Conservation (phyloP, 2,113 vertebrate species). For the Scopus umbretta region DNA sequence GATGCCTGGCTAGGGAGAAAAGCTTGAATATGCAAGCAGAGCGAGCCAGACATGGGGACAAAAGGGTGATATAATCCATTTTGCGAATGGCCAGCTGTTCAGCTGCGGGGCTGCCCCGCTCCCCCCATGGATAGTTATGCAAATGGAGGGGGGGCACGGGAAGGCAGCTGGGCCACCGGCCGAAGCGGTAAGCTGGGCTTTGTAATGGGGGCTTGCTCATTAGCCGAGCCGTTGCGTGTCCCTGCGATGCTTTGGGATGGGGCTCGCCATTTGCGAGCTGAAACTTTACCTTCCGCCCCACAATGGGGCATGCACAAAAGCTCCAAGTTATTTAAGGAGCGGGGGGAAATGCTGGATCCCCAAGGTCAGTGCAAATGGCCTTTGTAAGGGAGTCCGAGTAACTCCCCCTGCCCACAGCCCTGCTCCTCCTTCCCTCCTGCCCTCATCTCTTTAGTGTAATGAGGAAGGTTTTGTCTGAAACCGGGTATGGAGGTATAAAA, state of each 20-base stretch:
- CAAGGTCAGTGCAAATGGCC: neutral
- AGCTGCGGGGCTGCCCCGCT: neutral
- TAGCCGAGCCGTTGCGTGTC: rapidly evolving
- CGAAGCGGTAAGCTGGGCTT: neutral
- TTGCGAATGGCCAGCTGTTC: slow-evolving; percentile 12
- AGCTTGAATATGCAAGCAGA: neutral
- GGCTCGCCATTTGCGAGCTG: neutral
- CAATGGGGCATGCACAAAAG: no score
- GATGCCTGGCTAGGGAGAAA: neutral
- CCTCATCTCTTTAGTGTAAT: neutral
- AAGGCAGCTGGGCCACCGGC: neutral
- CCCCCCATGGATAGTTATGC: neutral
- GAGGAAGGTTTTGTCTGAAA: neutral
- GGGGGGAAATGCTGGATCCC: neutral
- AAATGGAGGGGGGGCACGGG: neutral
- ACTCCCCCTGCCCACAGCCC: neutral
- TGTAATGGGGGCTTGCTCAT: neutral
- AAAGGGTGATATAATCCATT: slow-evolving; percentile 11
- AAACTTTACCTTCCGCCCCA: neutral
- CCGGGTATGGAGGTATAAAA: rapidly evolving
- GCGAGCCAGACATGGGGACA: neutral
- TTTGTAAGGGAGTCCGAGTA: neutral
- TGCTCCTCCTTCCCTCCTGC: neutral
- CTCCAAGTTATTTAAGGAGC: neutral
- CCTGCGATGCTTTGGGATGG: rapidly evolving